These are phyloP conservation scores for Malacoraja senta DNA, from an alignment of 2,797 vertebrate genomes.

Conservation along the genomic window DNA sequence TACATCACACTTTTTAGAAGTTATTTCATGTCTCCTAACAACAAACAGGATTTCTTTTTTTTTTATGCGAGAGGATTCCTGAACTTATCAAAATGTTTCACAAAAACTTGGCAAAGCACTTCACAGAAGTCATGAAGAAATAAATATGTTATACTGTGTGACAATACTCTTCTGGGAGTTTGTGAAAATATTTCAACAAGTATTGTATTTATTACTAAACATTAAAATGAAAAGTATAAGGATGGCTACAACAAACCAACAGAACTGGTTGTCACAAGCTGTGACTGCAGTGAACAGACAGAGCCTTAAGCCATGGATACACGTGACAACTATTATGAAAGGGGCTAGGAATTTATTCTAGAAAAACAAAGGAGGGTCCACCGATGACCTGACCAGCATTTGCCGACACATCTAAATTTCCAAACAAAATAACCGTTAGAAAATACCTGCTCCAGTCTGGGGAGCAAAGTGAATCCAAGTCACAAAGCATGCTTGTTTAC, in stretches of 20 bases:
- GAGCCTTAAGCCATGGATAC: neutral
- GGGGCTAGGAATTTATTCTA: neutral
- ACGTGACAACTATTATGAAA: neutral
- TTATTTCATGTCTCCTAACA: neutral
- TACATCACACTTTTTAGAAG: neutral
- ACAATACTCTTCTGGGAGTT: neutral
- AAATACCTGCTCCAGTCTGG: neutral
- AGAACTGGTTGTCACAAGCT: neutral
- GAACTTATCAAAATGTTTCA: constrained; percentile 12
- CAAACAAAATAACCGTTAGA: neutral
- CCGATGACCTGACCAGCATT: neutral
- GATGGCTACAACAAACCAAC: neutral
- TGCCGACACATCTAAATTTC: neutral
- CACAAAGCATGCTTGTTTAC: neutral
- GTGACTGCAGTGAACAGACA: neutral
- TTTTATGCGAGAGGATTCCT: neutral
- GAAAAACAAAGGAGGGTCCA: neutral
- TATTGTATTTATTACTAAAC: neutral
- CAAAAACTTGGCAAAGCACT: neutral
- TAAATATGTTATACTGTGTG: neutral
- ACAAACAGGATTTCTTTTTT: neutral
- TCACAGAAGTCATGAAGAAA: neutral
- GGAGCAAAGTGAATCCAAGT: neutral
- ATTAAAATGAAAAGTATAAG: neutral
- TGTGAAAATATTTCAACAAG: neutral